Percentiles rank a stretch among this genome's conserved stretches.
Conservation (phyloP, 37 sponge, comb jelly and placozoan genomes). For the Tethya wilhelma region DNA sequence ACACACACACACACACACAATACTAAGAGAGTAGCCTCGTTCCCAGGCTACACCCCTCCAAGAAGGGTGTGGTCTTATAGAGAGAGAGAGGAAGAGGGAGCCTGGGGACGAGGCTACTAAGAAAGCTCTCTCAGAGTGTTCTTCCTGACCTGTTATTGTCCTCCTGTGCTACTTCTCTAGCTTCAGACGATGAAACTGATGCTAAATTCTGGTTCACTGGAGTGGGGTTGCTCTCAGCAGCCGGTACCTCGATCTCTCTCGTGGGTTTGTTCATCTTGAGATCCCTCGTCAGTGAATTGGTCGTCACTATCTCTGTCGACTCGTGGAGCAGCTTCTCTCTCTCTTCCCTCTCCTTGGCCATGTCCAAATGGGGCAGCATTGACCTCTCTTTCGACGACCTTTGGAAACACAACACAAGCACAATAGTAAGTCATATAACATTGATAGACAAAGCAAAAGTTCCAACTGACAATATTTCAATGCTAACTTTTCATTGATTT, state of each 20-base stretch:
- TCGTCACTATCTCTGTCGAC: neutral
- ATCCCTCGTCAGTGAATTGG: neutral
- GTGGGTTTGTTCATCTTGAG: neutral
- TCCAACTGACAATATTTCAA: too few relatives aligned
- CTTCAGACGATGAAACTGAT: constrained; percentile 11
- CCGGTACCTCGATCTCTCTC: neutral
- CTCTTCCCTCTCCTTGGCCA: constrained; percentile 40
- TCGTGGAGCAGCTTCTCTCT: constrained; percentile 14
- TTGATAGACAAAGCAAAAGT: too few relatives aligned
- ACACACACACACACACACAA: neutral
- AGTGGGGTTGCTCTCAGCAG: neutral
- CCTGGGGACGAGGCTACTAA: neutral
- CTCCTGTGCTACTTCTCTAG: constrained; percentile 20
- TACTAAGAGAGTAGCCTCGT: neutral
- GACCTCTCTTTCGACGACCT: constrained; percentile 63
- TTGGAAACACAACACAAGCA: too few relatives aligned
- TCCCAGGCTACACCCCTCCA: constrained; percentile 1
- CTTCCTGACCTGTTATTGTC: constrained; percentile 4
- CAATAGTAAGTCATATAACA: too few relatives aligned
- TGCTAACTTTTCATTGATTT: too few relatives aligned
- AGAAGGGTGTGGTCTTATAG: neutral
- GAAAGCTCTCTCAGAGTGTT: neutral
- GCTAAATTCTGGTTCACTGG: constrained; percentile 11
- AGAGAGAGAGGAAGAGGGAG: neutral
- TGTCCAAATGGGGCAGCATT: constrained; percentile 43